Evolutionary conservation across 2,888 invertebrate species (phyloP), one percentile per base, ranked within the genome.

Genomic region (Tyria jacobaeae): DNA sequence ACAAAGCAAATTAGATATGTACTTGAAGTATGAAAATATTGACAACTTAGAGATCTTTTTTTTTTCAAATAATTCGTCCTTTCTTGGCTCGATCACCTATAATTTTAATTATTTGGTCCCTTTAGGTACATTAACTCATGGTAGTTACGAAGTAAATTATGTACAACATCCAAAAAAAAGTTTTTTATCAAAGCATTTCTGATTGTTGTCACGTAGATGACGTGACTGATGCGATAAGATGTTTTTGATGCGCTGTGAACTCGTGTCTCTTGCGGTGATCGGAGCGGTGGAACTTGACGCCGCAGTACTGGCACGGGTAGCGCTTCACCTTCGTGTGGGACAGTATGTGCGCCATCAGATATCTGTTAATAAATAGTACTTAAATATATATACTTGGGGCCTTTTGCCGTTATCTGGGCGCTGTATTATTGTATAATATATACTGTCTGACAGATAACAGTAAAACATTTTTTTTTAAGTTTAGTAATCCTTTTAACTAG

Each of bases 231-330:
- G 70, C 49, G 15, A 65, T 49, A 7, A 80, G 61, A 47, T 83
- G 82, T 47, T 84, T 82, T 66, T 89, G 81, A 71, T 94, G 94
- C 1, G 91, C 90, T 0, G 90, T 92, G 70, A 70, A 83, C 78
- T 94, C 89, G 79, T 94, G 94, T 0, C 92, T 79, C 70, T 86
- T 86, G 60, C 90, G 85, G 68, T 94, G 94, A 79, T 94, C 93
- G 37, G 91, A 90, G 50, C 94, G 87, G 24, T 86, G 87, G 84
- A 92, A 94, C 66, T 78, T 80, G 24, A 87, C 72, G 27, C 85
- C 90, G 78, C 94, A 94, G 82, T 89, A 94, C 67, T 85, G 84
- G 70, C 94, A 94, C 21, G 88, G 79, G 72, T 89, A 82, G 0
- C 82, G 82, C 71, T 91, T 92, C 63, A 88, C 88, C 58, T 90